Percentiles rank a stretch among this genome's conserved stretches.
phyloP scores from a whole-genome alignment of 2,797 vertebrate genomes.

The Paramormyrops hopkinsi region DNA sequence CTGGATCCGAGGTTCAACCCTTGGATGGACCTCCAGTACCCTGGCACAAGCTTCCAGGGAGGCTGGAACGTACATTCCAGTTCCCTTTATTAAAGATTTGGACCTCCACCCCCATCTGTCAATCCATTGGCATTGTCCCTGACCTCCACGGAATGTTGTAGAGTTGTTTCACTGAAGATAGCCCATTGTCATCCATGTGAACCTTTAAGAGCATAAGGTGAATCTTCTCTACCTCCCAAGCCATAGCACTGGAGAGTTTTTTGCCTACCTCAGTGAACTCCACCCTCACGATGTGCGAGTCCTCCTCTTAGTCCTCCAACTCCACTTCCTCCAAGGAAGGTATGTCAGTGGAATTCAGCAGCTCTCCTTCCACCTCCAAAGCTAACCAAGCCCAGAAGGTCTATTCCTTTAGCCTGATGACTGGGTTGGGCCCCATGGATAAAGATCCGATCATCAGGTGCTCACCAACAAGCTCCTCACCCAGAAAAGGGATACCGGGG shows the following conservation, averaged over 20 bases:
- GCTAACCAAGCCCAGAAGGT: no score
- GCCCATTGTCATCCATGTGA: neutral
- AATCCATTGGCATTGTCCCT: neutral
- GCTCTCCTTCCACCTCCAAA: neutral
- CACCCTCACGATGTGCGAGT: neutral
- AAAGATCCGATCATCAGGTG: neutral
- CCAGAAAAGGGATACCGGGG: neutral
- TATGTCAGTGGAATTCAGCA: neutral
- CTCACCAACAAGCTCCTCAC: neutral
- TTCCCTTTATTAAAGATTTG: neutral
- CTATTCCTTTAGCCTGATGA: neutral
- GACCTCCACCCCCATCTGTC: neutral
- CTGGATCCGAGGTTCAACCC: neutral
- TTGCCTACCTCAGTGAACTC: neutral
- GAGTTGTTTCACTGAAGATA: neutral
- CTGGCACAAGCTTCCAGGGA: neutral
- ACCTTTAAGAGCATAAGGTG: neutral
- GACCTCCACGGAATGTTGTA: neutral
- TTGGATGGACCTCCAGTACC: neutral
- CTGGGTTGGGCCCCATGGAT: neutral
- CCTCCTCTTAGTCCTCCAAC: neutral
- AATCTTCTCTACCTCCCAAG: neutral
- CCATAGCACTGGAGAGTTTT: neutral
- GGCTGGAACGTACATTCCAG: neutral
- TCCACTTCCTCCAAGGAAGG: neutral